phyloP scores from a whole-genome alignment of 2,797 vertebrate species.

The Nyctibius grandis region DNA sequence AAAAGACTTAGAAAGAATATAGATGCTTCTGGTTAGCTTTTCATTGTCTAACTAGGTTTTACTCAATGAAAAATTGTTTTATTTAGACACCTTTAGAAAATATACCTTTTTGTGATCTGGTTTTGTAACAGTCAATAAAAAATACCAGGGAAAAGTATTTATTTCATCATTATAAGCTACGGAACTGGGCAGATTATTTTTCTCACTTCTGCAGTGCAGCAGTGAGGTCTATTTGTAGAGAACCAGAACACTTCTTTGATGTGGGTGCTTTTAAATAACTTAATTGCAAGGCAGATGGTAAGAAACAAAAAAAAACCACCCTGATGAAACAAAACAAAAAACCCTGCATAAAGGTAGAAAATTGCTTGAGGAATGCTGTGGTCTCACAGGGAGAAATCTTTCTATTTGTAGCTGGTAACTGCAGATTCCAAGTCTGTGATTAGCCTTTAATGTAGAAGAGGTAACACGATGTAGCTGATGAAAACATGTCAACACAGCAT shows the following conservation, averaged over 20 bases:
- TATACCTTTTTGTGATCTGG: not conserved
- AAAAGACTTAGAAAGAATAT: not conserved
- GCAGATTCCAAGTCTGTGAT: slow-evolving; percentile 50
- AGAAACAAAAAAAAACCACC: not conserved
- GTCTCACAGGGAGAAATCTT: slow-evolving; percentile 56
- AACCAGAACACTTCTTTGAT: slow-evolving; percentile 52
- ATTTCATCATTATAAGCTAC: not conserved
- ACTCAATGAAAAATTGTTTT: not conserved
- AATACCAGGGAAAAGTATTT: not conserved
- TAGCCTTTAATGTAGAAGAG: slow-evolving; percentile 59
- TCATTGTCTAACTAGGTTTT: not conserved
- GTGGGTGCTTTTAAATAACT: slow-evolving; percentile 54
- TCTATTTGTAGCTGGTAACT: slow-evolving; percentile 59
- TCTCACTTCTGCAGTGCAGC: slow-evolving; percentile 22
- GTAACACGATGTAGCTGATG: slow-evolving; percentile 45
- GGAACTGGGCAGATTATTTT: slow-evolving; percentile 10
- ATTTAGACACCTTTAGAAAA: not conserved
- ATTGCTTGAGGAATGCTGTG: slow-evolving; percentile 62
- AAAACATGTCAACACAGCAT: slow-evolving; percentile 53
- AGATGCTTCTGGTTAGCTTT: not conserved
- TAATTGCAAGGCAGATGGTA: slow-evolving; percentile 67
- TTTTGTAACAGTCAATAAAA: not conserved
- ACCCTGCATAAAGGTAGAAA: slow-evolving; percentile 45
- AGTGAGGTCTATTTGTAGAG: slow-evolving; percentile 26
- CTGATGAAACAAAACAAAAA: slow-evolving; percentile 43